phyloP scores from a whole-genome alignment of 2,113 vertebrate genomes.

The Pygoscelis antarcticus region DNA sequence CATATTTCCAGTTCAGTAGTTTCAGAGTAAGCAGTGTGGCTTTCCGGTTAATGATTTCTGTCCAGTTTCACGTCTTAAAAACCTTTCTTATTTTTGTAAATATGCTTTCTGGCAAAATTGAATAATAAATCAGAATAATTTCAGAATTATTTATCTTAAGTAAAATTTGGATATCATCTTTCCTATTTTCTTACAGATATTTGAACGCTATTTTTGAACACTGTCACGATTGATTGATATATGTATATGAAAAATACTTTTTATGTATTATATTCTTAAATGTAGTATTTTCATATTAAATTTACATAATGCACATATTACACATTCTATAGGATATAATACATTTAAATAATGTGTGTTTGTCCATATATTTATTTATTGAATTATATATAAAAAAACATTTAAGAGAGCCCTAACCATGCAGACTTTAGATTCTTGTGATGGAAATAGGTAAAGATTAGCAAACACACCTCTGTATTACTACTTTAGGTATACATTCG shows the following conservation, averaged over 20 bases:
- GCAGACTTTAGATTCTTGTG: neutral
- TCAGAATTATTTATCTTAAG: neutral
- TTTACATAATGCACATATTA: neutral
- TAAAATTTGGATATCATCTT: neutral
- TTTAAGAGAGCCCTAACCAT: neutral
- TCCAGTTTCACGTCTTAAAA: neutral
- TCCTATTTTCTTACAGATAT: neutral
- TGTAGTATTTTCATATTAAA: neutral
- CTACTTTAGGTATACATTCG: neutral
- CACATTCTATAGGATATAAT: neutral
- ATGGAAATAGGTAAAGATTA: neutral
- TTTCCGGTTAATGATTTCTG: neutral
- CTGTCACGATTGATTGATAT: too few relatives aligned
- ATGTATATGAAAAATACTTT: neutral
- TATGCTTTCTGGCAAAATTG: neutral
- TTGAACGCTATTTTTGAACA: neutral
- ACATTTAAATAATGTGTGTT: neutral
- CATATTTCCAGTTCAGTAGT: neutral
- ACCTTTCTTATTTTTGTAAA: neutral
- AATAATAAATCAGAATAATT: neutral
- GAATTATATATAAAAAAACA: neutral
- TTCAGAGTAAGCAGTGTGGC: neutral
- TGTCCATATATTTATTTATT: neutral
- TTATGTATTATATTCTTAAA: neutral
- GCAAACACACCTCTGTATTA: neutral